These are phyloP conservation scores for Thunnus maccoyii DNA, from an alignment of 2,113 vertebrate species.

Conservation along the genomic window DNA sequence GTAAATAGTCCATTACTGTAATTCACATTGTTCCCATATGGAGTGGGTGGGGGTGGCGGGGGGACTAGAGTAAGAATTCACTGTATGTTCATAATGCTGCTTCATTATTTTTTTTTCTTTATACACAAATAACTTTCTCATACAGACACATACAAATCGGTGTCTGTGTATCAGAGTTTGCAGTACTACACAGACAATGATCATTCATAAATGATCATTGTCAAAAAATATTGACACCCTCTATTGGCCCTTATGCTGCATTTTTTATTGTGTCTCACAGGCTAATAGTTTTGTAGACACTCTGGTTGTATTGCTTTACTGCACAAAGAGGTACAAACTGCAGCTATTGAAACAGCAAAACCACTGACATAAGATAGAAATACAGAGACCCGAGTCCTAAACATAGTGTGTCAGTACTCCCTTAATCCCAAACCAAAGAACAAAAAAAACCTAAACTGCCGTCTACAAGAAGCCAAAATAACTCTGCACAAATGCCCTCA, in stretches of 20 bases:
- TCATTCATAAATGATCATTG: no score
- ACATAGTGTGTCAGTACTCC: conserved; percentile 1
- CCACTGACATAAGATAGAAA: neutral
- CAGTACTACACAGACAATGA: no score
- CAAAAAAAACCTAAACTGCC: neutral
- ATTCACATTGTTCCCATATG: neutral
- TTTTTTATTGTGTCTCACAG: neutral
- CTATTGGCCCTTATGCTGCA: neutral
- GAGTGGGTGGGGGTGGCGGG: no score
- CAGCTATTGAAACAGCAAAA: conserved; percentile 3
- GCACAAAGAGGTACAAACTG: conserved; percentile 10
- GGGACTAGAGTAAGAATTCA: neutral
- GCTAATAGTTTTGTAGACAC: neutral
- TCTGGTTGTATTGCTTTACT: conserved; percentile 10
- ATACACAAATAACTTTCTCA: neutral
- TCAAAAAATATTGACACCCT: neutral
- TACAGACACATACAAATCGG: neutral
- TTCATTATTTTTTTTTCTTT: neutral
- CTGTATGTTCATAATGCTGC: conserved; percentile 6
- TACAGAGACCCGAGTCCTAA: neutral
- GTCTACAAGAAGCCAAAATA: conserved; percentile 7
- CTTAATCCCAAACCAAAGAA: conserved; percentile 19
- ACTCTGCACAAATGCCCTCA: conserved; percentile 16
- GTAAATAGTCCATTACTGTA: neutral
- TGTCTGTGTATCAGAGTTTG: no score